These are phyloP conservation scores for Gallinago jamesoni DNA, from an alignment of 2,113 vertebrate genomes.

Conservation along the genomic window DNA sequence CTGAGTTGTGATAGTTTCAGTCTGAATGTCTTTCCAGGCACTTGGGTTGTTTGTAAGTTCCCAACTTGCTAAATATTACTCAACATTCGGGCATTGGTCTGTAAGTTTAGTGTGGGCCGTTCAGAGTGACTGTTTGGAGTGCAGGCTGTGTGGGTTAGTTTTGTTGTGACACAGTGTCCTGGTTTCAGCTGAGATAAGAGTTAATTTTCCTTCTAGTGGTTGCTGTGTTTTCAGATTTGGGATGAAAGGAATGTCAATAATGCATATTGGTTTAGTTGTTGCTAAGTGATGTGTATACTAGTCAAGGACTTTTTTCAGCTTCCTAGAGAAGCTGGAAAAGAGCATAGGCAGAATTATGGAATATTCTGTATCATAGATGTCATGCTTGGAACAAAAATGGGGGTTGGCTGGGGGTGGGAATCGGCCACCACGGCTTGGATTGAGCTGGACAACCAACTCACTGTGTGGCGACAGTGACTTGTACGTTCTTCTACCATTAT, in stretches of 20 bases:
- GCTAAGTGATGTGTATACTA: neutral
- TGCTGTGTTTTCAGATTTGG: neutral
- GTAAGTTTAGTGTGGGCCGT: neutral
- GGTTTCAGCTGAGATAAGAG: neutral
- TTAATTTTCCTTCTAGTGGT: neutral
- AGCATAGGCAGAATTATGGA: neutral
- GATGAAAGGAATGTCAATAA: neutral
- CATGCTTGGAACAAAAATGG: neutral
- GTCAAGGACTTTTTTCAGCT: neutral
- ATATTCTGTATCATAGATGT: neutral
- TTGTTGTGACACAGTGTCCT: neutral
- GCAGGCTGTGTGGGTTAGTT: neutral
- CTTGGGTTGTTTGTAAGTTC: neutral
- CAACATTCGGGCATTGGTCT: neutral
- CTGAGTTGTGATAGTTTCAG: neutral
- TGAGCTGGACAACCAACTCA: neutral
- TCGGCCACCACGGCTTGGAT: neutral
- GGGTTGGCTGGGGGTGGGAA: neutral
- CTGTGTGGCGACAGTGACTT: neutral
- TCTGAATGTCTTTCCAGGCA: neutral
- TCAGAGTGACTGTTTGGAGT: neutral
- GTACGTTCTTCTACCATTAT: neutral
- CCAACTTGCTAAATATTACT: neutral
- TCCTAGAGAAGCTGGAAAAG: neutral
- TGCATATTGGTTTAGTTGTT: neutral